Evolutionary conservation across 2,888 invertebrate species (phyloP).

Genomic region (Tridacna gigas): DNA sequence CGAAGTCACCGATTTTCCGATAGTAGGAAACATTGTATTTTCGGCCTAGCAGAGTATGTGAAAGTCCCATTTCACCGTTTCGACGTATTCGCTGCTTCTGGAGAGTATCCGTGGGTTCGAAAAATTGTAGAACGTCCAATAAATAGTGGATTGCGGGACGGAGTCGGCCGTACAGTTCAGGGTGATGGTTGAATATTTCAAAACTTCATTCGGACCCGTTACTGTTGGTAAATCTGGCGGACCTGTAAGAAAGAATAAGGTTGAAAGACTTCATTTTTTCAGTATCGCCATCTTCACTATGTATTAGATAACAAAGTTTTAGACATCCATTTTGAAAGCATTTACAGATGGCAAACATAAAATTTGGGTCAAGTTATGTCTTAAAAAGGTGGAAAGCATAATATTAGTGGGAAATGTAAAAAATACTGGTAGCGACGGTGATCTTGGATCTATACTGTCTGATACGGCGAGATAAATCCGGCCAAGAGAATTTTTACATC

Average conservation of each 20-base stretch:
- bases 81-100: background rate
- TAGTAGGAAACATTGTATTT: constrained; percentile 11
- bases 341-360: too few relatives aligned
- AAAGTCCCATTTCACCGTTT: background rate
- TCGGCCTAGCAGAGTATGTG: constrained; percentile 1
- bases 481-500: too few relatives aligned
- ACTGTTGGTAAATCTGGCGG: background rate
- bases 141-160: background rate
- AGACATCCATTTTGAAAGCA: too few relatives aligned
- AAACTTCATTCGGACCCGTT: background rate
- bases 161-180: background rate
- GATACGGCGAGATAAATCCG: too few relatives aligned
- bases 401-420: too few relatives aligned
- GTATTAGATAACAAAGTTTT: too few relatives aligned
- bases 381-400: too few relatives aligned
- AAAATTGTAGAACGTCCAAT: background rate
- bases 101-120: background rate
- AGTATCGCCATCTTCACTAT: too few relatives aligned
- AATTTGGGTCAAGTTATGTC: too few relatives aligned
- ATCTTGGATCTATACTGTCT: too few relatives aligned
- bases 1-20: background rate
- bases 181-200: background rate
- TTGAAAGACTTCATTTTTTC: too few relatives aligned
- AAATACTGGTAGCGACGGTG: too few relatives aligned
- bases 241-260: background rate